Percentiles rank a stretch among this genome's conserved stretches.
Conservation (phyloP, 2,888 invertebrate species). For the Sepiola atlantica region DNA sequence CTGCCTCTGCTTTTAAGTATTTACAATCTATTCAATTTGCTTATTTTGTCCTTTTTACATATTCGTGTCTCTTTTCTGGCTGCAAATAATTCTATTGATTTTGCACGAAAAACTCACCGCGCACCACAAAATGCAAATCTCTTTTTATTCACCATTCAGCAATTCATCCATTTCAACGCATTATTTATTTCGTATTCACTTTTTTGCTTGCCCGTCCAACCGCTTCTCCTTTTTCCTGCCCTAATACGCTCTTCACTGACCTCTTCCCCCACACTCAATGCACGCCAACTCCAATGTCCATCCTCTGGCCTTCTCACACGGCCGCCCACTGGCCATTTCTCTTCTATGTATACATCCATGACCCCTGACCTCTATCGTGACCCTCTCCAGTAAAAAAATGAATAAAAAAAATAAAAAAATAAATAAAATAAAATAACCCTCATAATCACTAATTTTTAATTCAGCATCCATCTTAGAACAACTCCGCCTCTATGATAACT, state of each 20-base stretch:
- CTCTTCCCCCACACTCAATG: background rate
- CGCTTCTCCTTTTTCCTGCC: background rate
- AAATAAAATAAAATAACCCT: background rate
- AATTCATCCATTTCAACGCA: background rate
- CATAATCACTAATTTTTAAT: background rate
- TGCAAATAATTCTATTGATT: background rate
- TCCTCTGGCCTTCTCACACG: constrained; percentile 32
- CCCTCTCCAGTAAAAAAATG: constrained; percentile 2
- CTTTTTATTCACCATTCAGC: background rate
- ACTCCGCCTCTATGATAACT: background rate
- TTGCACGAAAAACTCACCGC: background rate
- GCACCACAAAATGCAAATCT: background rate
- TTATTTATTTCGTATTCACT: background rate
- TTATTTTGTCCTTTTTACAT: background rate
- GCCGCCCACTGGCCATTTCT: constrained; percentile 21
- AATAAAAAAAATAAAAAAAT: no score
- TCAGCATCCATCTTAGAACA: background rate
- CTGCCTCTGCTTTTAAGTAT: background rate
- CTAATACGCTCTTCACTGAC: background rate
- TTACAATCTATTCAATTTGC: background rate
- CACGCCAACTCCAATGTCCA: constrained; percentile 19
- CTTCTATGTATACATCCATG: background rate
- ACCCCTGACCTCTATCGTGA: constrained; percentile 32
- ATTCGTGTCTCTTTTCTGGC: background rate
- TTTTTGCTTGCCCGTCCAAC: background rate